Base-by-base conservation (phyloP, 2,888 invertebrate genomes). In the Masnerella sp. region DNA sequence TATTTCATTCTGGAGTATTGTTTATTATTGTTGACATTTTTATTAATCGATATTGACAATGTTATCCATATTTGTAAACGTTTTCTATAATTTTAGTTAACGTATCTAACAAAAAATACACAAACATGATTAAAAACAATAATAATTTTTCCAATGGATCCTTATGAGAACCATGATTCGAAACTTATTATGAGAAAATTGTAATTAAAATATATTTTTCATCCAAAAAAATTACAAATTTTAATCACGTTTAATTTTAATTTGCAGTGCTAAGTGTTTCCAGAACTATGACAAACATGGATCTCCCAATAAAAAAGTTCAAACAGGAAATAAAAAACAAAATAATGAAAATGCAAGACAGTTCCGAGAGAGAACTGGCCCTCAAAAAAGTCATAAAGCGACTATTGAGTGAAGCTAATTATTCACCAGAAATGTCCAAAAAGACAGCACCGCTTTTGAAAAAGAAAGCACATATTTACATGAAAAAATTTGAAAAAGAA, bases 401-500 rank as follows among this genome's bases (percentile, higher is more conserved):
- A 0, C 1, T 47, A 22, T 5, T 30, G 1, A 34, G 42, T 40
- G 45, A 59, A 36, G 15, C n/a, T 36, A 9, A 4, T 30, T 58
- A 32, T 15, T 1, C 20, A 7, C 30, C 56, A 28, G 42, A 56
- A 25, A 47, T 12, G 17, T 18, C 30, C 5, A 47, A 59, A 15
- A 59, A 59, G 38, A 17, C 25, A 1, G 7, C 12, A 12, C 59
- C 47, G 0, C 7, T 20, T 11, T 25, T 32, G 18, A 47, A 18
- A 11, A 59, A 59, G 5, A 54, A 51, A 34, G 25, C 74, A 1
- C 61, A 77, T 40, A 74, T 84, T 22, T 80, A 78, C n/a, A 74
- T 77, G 32, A 69, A 82, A n/a, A 81, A 88, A 73, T 76, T 88
- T 51, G 9, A 78, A 38, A 79, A 84, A 25, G 85, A 84, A 18